Percentiles rank a stretch among this genome's conserved stretches.
phyloP scores from a whole-genome alignment of 2,888 invertebrate species.

The Monoplex corrugatus region DNA sequence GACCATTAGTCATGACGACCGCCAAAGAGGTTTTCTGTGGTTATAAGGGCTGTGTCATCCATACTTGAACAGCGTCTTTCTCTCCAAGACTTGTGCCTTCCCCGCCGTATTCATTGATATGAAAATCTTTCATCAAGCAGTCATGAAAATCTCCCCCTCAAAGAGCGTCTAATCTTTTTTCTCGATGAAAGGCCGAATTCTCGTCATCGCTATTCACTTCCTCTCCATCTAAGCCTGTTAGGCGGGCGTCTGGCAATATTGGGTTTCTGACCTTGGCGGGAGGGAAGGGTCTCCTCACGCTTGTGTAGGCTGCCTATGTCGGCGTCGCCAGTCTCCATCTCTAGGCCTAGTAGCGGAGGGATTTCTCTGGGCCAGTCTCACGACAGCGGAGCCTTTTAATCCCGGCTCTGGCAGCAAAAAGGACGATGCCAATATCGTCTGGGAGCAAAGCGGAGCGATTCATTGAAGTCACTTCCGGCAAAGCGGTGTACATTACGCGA shows the following conservation, averaged over 20 bases:
- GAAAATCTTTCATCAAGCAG: constrained; percentile 31
- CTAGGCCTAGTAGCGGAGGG: background rate
- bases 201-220: constrained; percentile 40
- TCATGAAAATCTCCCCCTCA: constrained; percentile 17
- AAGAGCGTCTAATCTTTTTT: constrained; percentile 41
- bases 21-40: background rate
- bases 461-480: constrained; percentile 63
- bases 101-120: constrained; percentile 32
- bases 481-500: constrained; percentile 66
- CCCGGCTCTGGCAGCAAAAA: constrained; percentile 47
- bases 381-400: constrained; percentile 50
- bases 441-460: constrained; percentile 56
- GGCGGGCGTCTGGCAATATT: constrained; percentile 44
- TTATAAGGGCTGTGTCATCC: background rate
- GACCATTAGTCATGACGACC: background rate
- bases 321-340: constrained; percentile 39
- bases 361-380: constrained; percentile 27
- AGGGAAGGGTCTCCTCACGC: background rate
- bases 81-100: background rate
- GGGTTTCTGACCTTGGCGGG: constrained; percentile 40
- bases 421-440: constrained; percentile 53
- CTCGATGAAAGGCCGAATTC: constrained; percentile 31
- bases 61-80: background rate
- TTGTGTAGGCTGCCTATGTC: background rate
- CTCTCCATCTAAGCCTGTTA: constrained; percentile 39